These are phyloP conservation scores for Anguilla anguilla DNA, from an alignment of 2,797 vertebrate genomes.

Conservation along the genomic window DNA sequence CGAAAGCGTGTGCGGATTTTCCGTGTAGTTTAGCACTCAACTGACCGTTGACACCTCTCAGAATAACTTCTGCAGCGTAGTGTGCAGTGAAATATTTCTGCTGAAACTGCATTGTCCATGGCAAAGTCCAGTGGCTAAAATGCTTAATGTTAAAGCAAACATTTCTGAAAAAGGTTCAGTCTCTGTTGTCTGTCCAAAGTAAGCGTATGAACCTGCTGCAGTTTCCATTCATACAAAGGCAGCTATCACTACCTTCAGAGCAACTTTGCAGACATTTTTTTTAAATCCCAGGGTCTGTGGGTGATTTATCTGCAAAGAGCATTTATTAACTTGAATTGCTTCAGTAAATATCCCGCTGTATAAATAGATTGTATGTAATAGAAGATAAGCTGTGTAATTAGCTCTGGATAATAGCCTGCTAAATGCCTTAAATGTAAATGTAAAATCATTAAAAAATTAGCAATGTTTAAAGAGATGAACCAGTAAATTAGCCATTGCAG, in stretches of 20 bases:
- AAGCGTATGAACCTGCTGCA: neutral
- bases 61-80: neutral
- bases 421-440: neutral
- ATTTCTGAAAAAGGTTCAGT: neutral
- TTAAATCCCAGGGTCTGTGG: neutral
- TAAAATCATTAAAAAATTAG: no score
- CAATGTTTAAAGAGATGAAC: neutral
- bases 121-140: neutral
- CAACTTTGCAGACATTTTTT: neutral
- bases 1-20: neutral
- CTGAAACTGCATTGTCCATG: neutral
- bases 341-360: neutral
- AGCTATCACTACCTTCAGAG: neutral
- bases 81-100: neutral
- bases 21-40: neutral
- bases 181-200: neutral
- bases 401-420: neutral
- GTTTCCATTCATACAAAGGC: neutral
- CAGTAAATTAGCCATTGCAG: no score
- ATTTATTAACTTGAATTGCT: neutral
- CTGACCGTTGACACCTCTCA: neutral
- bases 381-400: neutral
- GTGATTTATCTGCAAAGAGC: neutral
- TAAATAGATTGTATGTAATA: conserved; percentile 1
- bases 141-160: neutral